Conservation (phyloP, 2,113 vertebrate species). For the Pycnonotus jocosus region DNA sequence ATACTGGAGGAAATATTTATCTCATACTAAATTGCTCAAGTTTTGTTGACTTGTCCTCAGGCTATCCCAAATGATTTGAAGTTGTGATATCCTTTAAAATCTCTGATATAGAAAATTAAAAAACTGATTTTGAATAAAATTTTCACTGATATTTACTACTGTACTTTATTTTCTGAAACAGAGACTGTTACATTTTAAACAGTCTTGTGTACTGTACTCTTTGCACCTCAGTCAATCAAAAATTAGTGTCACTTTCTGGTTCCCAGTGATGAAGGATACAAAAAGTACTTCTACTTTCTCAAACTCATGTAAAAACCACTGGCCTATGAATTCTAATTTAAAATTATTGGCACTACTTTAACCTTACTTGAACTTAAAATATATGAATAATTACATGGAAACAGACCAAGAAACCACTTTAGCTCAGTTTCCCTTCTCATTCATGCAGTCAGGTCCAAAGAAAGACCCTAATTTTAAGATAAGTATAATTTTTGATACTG, state of each 20-base stretch:
- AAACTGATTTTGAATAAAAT: background rate
- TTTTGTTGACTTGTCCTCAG: background rate
- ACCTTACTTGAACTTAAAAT: background rate
- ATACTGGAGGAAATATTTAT: background rate
- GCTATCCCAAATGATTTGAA: background rate
- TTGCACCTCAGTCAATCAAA: background rate
- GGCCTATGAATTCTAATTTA: background rate
- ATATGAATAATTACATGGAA: background rate
- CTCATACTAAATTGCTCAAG: background rate
- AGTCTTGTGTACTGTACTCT: background rate
- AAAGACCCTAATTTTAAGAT: background rate
- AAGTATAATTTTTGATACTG: background rate
- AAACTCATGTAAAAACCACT: background rate
- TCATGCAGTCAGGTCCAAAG: accelerated
- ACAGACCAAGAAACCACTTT: background rate
- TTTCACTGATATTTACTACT: background rate
- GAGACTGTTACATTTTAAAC: background rate
- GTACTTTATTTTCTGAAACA: background rate
- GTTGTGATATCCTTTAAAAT: background rate
- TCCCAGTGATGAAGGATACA: background rate
- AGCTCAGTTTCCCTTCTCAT: background rate
- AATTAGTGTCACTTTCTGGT: background rate
- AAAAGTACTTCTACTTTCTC: background rate
- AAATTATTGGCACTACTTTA: background rate
- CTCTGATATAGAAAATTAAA: background rate